Conservation (phyloP, 1,140 invertebrate genomes). For the Apis cerana region DNA sequence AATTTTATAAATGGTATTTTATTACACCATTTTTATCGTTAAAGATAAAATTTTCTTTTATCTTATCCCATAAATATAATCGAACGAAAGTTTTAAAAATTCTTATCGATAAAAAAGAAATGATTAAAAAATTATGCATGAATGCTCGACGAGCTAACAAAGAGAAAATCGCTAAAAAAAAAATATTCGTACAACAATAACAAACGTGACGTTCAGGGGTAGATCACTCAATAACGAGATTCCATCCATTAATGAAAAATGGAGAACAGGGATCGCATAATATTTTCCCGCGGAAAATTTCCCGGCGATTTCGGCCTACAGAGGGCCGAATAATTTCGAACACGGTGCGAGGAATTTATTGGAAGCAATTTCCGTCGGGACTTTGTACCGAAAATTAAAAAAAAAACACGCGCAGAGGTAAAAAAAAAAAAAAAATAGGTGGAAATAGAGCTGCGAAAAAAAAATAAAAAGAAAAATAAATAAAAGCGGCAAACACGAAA, state of each 20-base stretch:
- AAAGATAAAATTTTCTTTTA: too few relatives aligned
- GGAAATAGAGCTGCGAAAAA: background rate
- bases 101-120: too few relatives aligned
- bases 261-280: background rate
- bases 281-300: slow-evolving; percentile 23
- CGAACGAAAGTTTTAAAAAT: too few relatives aligned
- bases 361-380: slow-evolving; percentile 37
- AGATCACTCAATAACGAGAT: background rate
- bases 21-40: too few relatives aligned
- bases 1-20: too few relatives aligned
- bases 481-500: slow-evolving; percentile 25
- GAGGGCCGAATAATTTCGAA: slow-evolving; percentile 26
- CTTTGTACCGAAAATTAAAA: background rate
- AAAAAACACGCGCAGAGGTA: background rate
- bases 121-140: too few relatives aligned
- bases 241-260: slow-evolving; percentile 13
- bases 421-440: too few relatives aligned
- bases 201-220: background rate
- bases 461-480: background rate
- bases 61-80: too few relatives aligned
- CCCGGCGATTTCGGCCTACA: slow-evolving; percentile 17
- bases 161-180: background rate
- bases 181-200: background rate
- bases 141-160: background rate
- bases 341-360: slow-evolving; percentile 25